A percentile compares a stretch with the other conserved stretches of the same genome.
Evolutionary conservation across 1,140 invertebrate species (phyloP).

Genomic region (roundworm (Caenorhabditis elegans)): DNA sequence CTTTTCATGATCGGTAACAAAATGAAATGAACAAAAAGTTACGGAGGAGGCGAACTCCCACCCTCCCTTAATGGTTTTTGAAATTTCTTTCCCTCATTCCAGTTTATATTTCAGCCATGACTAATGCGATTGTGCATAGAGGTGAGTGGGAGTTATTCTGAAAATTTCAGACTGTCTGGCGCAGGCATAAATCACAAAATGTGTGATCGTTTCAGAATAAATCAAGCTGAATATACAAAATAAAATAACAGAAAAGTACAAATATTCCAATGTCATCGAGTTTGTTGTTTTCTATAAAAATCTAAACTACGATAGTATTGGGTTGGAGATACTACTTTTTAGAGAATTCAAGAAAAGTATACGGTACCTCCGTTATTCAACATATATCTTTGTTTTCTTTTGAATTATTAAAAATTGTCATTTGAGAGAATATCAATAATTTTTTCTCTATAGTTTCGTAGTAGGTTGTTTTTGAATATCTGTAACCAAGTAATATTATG

Average conservation of each 20-base stretch:
- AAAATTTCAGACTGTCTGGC: neutral
- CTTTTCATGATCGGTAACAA: constrained; percentile 25
- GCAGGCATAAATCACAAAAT: neutral
- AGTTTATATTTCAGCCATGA: neutral
- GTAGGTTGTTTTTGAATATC: neutral
- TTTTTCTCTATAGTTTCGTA: neutral
- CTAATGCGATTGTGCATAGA: neutral
- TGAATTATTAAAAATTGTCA: neutral
- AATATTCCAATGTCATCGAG: no score
- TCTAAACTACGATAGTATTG: no score
- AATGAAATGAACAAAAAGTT: constrained; percentile 27
- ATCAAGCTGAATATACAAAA: neutral
- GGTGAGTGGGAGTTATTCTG: constrained; percentile 15
- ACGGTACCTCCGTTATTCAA: no score
- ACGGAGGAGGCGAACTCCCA: neutral
- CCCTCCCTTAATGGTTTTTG: neutral
- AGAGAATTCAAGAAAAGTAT: no score
- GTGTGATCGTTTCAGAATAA: neutral
- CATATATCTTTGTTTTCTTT: neutral
- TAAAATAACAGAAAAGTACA: no score
- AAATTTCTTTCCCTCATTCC: neutral
- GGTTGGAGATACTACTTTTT: no score
- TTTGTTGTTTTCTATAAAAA: no score
- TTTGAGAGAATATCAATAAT: neutral
- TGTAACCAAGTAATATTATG: no score